Conservation (phyloP, 2,797 vertebrate species). For the Merluccius polli region DNA sequence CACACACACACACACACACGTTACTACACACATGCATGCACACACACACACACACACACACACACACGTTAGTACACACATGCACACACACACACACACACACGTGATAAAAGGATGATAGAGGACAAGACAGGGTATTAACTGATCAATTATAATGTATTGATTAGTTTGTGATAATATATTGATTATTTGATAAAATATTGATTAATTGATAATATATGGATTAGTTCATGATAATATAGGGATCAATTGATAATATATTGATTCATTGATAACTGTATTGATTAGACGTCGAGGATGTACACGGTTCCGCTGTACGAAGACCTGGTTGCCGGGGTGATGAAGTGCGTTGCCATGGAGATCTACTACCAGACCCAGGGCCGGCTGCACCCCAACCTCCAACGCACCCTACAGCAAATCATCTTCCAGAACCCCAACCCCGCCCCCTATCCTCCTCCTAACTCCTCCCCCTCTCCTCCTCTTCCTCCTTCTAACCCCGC, state of each 20-base stretch:
- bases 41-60: conserved; percentile 68
- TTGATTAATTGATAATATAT: background rate
- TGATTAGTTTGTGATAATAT: background rate
- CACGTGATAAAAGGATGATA: no score
- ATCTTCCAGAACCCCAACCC: conserved; percentile 73
- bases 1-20: background rate
- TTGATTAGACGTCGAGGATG: conserved; percentile 89
- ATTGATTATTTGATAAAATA: background rate
- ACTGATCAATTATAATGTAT: background rate
- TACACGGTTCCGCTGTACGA: conserved; percentile 96
- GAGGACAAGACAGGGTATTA: no score
- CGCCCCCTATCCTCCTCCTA: conserved; percentile 31
- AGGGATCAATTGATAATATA: background rate
- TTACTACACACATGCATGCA: conserved; percentile 68
- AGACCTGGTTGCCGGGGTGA: conserved; percentile 88
- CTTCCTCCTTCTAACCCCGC: background rate
- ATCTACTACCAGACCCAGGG: conserved; percentile 92
- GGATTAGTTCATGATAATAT: background rate
- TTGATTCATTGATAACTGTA: background rate
- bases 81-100: background rate
- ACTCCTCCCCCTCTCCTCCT: conserved; percentile 35
- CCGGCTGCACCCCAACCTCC: conserved; percentile 90
- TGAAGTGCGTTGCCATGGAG: conserved; percentile 91
- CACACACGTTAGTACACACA: no score
- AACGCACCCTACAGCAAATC: conserved; percentile 90